Base-by-base conservation (phyloP, 2,888 invertebrate species). In the Perizoma flavofasciatum region DNA sequence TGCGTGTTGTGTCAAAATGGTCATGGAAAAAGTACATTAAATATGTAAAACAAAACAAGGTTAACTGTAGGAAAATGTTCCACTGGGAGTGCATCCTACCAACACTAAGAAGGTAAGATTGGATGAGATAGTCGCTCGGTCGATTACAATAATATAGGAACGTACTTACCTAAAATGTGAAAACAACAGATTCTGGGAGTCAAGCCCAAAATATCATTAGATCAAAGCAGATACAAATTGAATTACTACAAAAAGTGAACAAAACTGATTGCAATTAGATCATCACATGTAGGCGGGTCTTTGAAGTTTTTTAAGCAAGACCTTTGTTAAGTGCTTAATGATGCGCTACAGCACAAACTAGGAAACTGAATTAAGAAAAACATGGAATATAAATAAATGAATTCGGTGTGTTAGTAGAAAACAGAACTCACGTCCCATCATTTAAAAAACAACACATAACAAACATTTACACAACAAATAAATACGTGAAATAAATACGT, bases 351-450 rank as follows among this genome's bases (percentile, higher is more conserved):
- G 8, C 45, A 10, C 11, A 53, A 54, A 54, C 43, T 37, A 52
- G 22, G 0, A 5, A 48, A 45, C 35, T 10, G 48, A 44, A 37
- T 4, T 11, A 57, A 46, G 59, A 44, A 22, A 22, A 5, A 55
- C 60, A 59, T 54, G 49, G 56, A 56, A 40, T 45, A 53, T 39
- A 40, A 59, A 54, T 40, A 5, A 49, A 22, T 35, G 5, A 11
- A 39, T 9, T 37, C 39, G 5, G 9, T 22, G 49, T 55, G 55
- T 66, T 67, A 62, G 61, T 66, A 59, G 48, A 70, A 73, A 64
- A 67, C 33, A 7, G 45, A 71, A 81, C 81, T 82, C 78, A 81
- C 82, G 74, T 72, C 82, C 82, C 82, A 82, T 82, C 66, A 68
- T 67, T 63, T 65, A 66, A 63, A 49, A 54, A 51, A 61, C 33